A percentile compares a stretch with the other conserved stretches of the same genome.
phyloP scores from a whole-genome alignment of 1,140 invertebrate genomes.

The Leptinotarsa texana region DNA sequence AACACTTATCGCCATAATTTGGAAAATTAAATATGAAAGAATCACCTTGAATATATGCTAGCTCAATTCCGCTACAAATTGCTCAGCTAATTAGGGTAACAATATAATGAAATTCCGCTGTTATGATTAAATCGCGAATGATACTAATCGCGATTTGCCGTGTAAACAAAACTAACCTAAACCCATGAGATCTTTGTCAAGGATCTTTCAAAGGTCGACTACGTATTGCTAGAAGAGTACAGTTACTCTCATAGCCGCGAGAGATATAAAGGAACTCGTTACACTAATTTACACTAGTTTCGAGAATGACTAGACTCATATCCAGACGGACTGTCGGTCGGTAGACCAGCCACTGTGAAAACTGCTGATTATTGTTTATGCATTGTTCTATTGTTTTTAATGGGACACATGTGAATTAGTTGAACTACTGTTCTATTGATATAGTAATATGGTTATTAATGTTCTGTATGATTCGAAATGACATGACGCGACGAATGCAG shows the following conservation, averaged over 20 bases:
- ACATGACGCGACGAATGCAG: too few relatives aligned
- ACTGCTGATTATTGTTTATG: background rate
- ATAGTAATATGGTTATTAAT: too few relatives aligned
- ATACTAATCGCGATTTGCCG: background rate
- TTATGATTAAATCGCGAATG: background rate
- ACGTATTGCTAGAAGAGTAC: background rate
- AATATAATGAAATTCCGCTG: background rate
- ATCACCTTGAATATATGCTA: too few relatives aligned
- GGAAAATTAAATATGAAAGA: too few relatives aligned
- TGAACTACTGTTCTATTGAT: too few relatives aligned
- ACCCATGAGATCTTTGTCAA: conserved; percentile 8
- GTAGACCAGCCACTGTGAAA: background rate
- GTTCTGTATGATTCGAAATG: too few relatives aligned
- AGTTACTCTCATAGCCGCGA: conserved; percentile 1
- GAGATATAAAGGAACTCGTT: background rate
- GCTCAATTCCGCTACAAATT: too few relatives aligned
- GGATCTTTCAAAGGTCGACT: background rate
- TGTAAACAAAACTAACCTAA: conserved; percentile 6
- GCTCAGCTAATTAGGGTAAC: background rate
- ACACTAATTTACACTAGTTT: background rate
- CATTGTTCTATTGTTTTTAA: background rate
- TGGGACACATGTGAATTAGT: too few relatives aligned
- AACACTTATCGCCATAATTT: too few relatives aligned
- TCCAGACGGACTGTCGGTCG: background rate
- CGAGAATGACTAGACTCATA: background rate